Evolutionary conservation across 2,888 invertebrate species (phyloP), one percentile per base, ranked within the genome.

Genomic region (Balanococcus diminutus): DNA sequence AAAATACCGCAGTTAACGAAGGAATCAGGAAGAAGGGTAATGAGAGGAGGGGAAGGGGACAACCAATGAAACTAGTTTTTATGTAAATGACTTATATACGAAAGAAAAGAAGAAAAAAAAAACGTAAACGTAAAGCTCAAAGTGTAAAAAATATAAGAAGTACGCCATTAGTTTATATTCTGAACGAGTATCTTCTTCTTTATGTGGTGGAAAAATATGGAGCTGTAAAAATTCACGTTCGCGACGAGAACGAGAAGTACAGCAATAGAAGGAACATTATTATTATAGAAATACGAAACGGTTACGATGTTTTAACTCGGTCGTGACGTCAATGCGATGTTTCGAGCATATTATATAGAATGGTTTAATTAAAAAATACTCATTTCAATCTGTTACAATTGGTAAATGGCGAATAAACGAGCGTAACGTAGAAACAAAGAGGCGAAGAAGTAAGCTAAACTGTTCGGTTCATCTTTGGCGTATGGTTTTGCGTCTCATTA

Each of bases 311-410:
- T 79, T 19, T 19, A 36, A 79, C 9, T 31, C 16, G 28, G 19
- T 36, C 16, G 36, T 79, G 75, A 79, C 75, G 75, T 79, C 75
- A 79, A 79, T 79, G 36, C 56, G 36, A 79, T 36, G 75, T 3
- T 67, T 28, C 36, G 36, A 32, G 36, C 67, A 28, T 67, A 31
- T 19, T 51, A 51, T 16, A 31, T 14, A 72, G 72, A 79, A 79
- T 31, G 36, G 75, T 79, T 79, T 79, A 79, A 79, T 79, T 79
- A 36, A 79, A 79, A 72, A 19, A 79, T 79, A 79, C 75, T 79
- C 75, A 36, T 79, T 79, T 79, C 75, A 79, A 79, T 79, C 75
- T 79, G 75, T 36, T 36, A 19, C 75, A 79, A 79, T 79, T 79
- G 75, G 32, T 79, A 79, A 36, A 79, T 36, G 28, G 28, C 36